Evolutionary conservation across 2,113 vertebrate genomes (phyloP).

Genomic region (Psammodynastes pulverulentus): DNA sequence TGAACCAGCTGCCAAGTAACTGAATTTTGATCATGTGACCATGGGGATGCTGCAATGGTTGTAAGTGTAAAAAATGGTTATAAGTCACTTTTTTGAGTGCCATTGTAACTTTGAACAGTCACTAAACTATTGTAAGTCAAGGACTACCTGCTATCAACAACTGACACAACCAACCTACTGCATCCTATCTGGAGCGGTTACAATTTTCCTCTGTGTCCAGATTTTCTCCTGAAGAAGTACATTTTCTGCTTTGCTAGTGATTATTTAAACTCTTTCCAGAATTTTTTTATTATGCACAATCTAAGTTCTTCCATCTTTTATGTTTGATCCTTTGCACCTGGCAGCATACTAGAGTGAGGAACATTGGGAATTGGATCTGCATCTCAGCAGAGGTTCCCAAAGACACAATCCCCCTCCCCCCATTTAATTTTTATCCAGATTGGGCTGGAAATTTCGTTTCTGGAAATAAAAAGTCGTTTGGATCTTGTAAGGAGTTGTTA

Average conservation of each 20-base stretch:
- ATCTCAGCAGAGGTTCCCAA: not conserved
- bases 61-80: not conserved
- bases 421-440: not conserved
- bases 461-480: not conserved
- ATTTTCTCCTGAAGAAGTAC: not conserved
- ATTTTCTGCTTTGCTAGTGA: not conserved
- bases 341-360: not conserved
- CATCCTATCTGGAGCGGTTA: not conserved
- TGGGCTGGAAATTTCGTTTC: not conserved
- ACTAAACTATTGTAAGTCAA: not conserved
- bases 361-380: not conserved
- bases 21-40: not conserved
- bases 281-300: not conserved
- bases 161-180: not conserved
- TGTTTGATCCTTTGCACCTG: not conserved
- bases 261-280: not conserved
- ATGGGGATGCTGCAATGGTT: not conserved
- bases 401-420: not conserved
- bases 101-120: not conserved
- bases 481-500: not conserved
- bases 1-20: too few species aligned
- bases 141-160: not conserved
- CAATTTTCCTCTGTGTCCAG: not conserved
- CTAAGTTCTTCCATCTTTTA: not conserved
- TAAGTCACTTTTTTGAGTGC: not conserved